Evolutionary conservation across 2,888 invertebrate species (phyloP), one percentile per base, ranked within the genome.

Genomic region (Melieria omissa): DNA sequence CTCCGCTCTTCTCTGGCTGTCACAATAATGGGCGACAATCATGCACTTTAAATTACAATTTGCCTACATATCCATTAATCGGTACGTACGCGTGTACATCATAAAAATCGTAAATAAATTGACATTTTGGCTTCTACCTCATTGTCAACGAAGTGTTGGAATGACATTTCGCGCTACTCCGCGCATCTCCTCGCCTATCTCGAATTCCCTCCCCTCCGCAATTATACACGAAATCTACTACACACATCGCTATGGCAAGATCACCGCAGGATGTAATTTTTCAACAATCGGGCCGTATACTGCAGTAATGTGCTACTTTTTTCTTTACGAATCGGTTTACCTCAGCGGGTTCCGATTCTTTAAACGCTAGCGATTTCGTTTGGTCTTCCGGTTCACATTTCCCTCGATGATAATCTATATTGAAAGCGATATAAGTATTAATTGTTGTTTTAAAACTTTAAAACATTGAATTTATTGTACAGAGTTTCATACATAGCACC

Each of bases 331-430:
- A 83, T 82, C 85, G 82, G 84, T 82, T 81, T 80, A 84, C 80
- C 82, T 81, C 79, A 83, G 65, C 45, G 81, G 82, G 80, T 84
- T 81, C 82, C 83, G 84, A 82, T 83, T 83, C 80, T 81, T 82
- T 80, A 83, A 80, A 79, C 85, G 85, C 84, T 86, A 86, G 85
- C 86, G 87, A 82, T 83, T 86, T 78, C 87, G 77, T 80, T 86
- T 86, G 44, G 86, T 84, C 78, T 86, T 86, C 79, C 87, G 84
- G 81, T 86, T 86, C 70, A 87, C 86, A 79, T 87, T 86, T 65
- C 87, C 87, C 77, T 86, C 86, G 79, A 86, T 86, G 74, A 86
- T 86, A 66, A 86, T 86, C 86, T 86, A 5, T 71, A 72, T 69
- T 54, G 45, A 73, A 69, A 74, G 63, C 10, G 54, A 60, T 41